phyloP scores from a whole-genome alignment of 2,888 invertebrate species.

The Dendrolimus houi region DNA sequence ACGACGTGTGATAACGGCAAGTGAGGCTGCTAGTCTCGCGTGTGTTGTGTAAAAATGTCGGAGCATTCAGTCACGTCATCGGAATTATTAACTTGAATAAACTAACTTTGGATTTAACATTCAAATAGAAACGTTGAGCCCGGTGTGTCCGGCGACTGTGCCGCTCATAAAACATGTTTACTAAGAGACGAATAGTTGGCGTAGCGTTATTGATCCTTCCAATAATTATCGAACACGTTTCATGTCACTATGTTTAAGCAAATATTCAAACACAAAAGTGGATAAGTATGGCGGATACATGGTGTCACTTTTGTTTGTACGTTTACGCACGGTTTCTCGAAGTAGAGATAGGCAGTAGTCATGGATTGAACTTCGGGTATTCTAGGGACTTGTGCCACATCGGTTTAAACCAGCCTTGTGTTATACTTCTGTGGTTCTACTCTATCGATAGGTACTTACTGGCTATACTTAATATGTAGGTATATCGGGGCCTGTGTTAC shows the following conservation, averaged over 20 bases:
- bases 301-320: conserved; percentile 52
- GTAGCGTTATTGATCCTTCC: conserved; percentile 72
- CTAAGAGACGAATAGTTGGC: conserved; percentile 66
- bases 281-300: conserved; percentile 58
- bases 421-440: no score
- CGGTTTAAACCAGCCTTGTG: no score
- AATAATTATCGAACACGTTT: conserved; percentile 76
- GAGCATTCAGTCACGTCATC: conserved; percentile 20
- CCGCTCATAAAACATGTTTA: conserved; percentile 66
- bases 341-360: conserved; percentile 63
- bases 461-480: no score
- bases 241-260: conserved; percentile 68
- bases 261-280: conserved; percentile 65
- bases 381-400: no score
- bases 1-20: neutral
- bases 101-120: conserved; percentile 58
- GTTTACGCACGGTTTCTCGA: conserved; percentile 67
- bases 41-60: neutral
- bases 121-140: conserved; percentile 67
- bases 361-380: conserved; percentile 9
- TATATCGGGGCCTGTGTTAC: neutral
- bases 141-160: conserved; percentile 39
- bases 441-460: no score
- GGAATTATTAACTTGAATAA: conserved; percentile 39
- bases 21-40: neutral